Evolutionary conservation across 2,888 invertebrate genomes (phyloP).

Genomic region (Tricholauxania praeusta): DNA sequence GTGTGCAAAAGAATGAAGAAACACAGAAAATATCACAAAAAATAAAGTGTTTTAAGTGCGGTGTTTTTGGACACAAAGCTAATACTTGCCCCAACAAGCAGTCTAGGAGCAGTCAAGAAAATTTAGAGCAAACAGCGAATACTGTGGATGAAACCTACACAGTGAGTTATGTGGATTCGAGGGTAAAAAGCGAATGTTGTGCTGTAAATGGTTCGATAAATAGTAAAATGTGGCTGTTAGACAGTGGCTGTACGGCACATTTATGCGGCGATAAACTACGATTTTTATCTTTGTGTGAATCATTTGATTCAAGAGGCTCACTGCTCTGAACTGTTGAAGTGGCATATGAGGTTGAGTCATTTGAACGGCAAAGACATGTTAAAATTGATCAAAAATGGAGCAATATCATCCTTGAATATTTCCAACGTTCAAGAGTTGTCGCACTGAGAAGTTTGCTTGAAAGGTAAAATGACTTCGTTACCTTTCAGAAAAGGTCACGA

Average conservation of each 20-base stretch:
- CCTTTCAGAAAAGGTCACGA: no score
- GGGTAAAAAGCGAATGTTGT: no score
- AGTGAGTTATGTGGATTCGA: not conserved
- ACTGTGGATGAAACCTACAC: not conserved
- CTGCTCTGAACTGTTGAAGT: conserved; percentile 41
- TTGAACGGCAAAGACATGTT: conserved; percentile 40
- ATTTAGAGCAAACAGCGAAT: not conserved
- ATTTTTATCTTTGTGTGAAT: conserved; percentile 24
- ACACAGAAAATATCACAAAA: no score
- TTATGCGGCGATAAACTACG: conserved; percentile 37
- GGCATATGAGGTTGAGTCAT: conserved; percentile 41
- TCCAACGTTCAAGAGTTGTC: no score
- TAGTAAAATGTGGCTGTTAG: conserved; percentile 40
- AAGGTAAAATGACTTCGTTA: no score
- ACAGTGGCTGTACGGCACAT: conserved; percentile 41
- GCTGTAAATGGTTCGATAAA: no score
- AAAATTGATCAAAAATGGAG: conserved; percentile 15
- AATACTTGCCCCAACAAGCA: not conserved
- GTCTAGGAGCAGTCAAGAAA: no score
- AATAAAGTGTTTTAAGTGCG: conserved; percentile 11
- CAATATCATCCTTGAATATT: no score
- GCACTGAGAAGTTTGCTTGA: no score
- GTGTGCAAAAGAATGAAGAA: conserved; percentile 11
- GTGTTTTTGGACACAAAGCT: conserved; percentile 6
- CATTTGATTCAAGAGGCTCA: conserved; percentile 35